These are phyloP conservation scores for Endotricha flammealis DNA, from an alignment of 2,888 invertebrate species.

Conservation along the genomic window DNA sequence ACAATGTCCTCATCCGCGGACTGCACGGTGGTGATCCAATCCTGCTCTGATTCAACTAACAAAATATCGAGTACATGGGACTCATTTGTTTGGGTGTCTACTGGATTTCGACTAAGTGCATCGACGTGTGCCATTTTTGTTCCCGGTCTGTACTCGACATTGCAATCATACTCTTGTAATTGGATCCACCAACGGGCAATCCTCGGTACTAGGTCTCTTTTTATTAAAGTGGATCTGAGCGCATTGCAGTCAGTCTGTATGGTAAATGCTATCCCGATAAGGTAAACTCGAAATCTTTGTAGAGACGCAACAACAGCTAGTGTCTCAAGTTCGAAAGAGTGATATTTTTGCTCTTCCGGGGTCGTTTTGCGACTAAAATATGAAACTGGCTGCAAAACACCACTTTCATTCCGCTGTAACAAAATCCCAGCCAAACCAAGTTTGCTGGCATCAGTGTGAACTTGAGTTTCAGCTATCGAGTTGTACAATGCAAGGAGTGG, in stretches of 20 bases:
- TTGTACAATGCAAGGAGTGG: constrained; percentile 7
- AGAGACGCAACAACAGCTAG: constrained; percentile 19
- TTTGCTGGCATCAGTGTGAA: constrained; percentile 12
- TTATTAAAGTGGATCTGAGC: constrained; percentile 15
- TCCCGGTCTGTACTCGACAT: constrained; percentile 20
- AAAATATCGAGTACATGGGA: constrained; percentile 4
- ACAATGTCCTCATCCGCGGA: constrained; percentile 17
- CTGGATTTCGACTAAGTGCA: constrained; percentile 13
- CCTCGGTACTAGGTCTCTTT: constrained; percentile 19
- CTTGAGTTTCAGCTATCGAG: constrained; percentile 1
- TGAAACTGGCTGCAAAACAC: constrained; percentile 3
- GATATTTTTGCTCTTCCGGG: constrained; percentile 8
- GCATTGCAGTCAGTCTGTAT: constrained; percentile 22
- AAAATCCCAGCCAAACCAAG: constrained; percentile 9
- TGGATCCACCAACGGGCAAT: constrained; percentile 23
- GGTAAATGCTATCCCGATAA: constrained; percentile 17
- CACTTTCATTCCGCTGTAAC: constrained; percentile 1
- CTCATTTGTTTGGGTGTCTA: not conserved
- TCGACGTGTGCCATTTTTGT: constrained; percentile 20
- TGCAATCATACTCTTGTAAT: constrained; percentile 21
- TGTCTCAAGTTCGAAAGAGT: constrained; percentile 18
- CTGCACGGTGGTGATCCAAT: constrained; percentile 19
- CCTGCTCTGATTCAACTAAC: constrained; percentile 1
- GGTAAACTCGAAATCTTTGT: constrained; percentile 20
- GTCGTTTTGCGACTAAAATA: constrained; percentile 17